Conservation (phyloP, 35 echinoderm and acorn worm genomes). For the Apostichopus parvimensis region DNA sequence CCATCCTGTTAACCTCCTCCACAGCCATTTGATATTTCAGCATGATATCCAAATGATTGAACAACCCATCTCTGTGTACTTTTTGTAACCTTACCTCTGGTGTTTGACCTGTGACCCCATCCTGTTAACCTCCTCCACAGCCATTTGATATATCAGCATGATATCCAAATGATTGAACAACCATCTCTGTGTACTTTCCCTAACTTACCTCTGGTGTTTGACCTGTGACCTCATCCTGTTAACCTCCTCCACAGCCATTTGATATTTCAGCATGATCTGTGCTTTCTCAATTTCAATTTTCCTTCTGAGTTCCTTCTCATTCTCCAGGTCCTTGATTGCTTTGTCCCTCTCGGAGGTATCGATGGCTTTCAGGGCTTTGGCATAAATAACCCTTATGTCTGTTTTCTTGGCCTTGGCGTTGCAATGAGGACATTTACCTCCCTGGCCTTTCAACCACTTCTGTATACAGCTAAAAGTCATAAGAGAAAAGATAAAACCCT, state of each 20-base stretch:
- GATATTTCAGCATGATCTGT: constrained; percentile 71
- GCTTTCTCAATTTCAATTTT: constrained; percentile 88
- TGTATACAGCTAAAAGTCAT: constrained; percentile 76
- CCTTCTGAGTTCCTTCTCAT: constrained; percentile 82
- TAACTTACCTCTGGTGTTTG: constrained; percentile 42
- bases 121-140: constrained; percentile 50
- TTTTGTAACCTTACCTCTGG: constrained; percentile 64
- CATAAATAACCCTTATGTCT: constrained; percentile 90
- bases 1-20: neutral
- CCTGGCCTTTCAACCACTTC: constrained; percentile 89
- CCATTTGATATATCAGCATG: neutral
- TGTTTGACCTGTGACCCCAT: constrained; percentile 74
- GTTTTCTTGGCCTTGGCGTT: constrained; percentile 93
- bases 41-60: neutral
- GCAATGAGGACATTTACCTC: constrained; percentile 95
- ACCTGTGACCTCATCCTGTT: constrained; percentile 79
- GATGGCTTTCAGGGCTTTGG: constrained; percentile 74
- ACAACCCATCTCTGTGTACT: constrained; percentile 67
- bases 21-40: neutral
- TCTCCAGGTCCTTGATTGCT: constrained; percentile 78
- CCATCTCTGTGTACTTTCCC: neutral
- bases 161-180: neutral
- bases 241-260: constrained; percentile 89
- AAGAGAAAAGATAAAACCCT: neutral
- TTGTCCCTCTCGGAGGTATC: constrained; percentile 91